phyloP scores from a whole-genome alignment of 2,888 invertebrate genomes.

The Leptopilina drosophilae region DNA sequence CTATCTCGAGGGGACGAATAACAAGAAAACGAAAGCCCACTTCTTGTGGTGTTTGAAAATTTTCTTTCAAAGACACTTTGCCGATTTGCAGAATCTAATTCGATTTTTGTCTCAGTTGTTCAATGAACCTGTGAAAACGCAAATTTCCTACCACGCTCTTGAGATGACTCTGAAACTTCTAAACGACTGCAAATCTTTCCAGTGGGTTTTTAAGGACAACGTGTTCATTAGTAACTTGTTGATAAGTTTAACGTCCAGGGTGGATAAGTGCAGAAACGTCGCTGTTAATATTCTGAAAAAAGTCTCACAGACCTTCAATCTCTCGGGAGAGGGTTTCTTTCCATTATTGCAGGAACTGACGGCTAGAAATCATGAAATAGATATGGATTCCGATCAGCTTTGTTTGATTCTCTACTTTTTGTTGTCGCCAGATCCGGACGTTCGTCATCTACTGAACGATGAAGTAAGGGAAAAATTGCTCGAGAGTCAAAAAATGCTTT shows the following conservation, averaged over 20 bases:
- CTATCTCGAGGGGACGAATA: conserved; percentile 67
- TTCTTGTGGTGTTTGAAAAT: conserved; percentile 72
- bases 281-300: conserved; percentile 79
- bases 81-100: conserved; percentile 64
- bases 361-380: conserved; percentile 80
- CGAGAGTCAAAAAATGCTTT: conserved; percentile 62
- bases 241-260: conserved; percentile 80
- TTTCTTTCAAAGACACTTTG: conserved; percentile 72
- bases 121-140: conserved; percentile 64
- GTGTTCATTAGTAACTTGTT: conserved; percentile 78
- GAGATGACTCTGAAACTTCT: conserved; percentile 75
- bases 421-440: conserved; percentile 79
- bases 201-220: conserved; percentile 67
- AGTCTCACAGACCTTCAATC: conserved; percentile 75
- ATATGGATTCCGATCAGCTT: conserved; percentile 83
- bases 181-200: conserved; percentile 62
- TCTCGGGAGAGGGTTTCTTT: conserved; percentile 66
- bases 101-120: conserved; percentile 70
- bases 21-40: conserved; percentile 61
- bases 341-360: conserved; percentile 77
- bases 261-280: conserved; percentile 79
- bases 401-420: conserved; percentile 82
- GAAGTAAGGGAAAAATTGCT: conserved; percentile 61
- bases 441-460: conserved; percentile 63
- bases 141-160: conserved; percentile 68